Percentiles rank a stretch among this genome's conserved stretches.
Conservation (phyloP, 2,113 vertebrate species). For the Gallinago media region DNA sequence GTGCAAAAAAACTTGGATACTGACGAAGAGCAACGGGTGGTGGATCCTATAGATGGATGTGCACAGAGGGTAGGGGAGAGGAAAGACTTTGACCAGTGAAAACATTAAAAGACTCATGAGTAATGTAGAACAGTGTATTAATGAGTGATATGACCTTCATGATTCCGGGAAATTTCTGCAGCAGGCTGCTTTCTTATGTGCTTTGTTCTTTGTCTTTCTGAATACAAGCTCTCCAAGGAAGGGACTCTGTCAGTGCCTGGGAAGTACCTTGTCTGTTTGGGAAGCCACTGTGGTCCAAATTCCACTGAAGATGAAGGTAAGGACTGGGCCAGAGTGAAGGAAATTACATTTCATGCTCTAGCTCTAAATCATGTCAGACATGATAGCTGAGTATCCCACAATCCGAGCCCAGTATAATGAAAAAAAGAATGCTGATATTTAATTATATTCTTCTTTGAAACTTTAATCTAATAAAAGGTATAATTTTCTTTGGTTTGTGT, state of each 20-base stretch:
- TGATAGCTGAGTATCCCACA: background rate
- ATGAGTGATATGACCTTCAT: background rate
- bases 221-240: background rate
- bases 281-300: background rate
- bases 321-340: background rate
- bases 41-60: background rate
- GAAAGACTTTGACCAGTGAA: background rate
- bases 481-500: background rate
- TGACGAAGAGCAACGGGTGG: accelerated
- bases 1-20: background rate
- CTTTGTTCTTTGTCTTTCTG: background rate
- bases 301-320: background rate
- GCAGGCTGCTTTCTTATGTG: accelerated
- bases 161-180: background rate
- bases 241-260: background rate
- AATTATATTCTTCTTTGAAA: background rate
- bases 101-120: background rate
- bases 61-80: background rate
- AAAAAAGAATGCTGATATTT: background rate
- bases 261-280: background rate
- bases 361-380: background rate
- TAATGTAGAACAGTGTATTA: background rate
- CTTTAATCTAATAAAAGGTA: background rate
- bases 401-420: background rate
- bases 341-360: background rate